Base-by-base conservation (phyloP, 2,888 invertebrate species). In the Galeruca laticollis region DNA sequence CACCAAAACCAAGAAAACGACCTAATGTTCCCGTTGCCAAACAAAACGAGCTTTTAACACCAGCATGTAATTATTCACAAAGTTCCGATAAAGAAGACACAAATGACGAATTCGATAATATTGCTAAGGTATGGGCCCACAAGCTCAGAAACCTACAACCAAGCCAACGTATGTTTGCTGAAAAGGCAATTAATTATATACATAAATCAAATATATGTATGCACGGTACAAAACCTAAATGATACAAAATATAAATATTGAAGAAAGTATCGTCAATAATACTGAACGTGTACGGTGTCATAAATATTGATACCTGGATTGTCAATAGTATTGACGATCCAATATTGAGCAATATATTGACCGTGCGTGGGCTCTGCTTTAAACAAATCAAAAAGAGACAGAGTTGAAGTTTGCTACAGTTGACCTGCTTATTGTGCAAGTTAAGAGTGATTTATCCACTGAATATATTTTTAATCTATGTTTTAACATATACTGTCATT, bases 91-190 rank as follows among this genome's bases (percentile, higher is more conserved):
- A n/a, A n/a, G n/a, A n/a, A n/a, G n/a, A n/a, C n/a, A n/a, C n/a
- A n/a, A n/a, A n/a, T n/a, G n/a, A n/a, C n/a, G n/a, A n/a, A n/a
- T n/a, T n/a, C n/a, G n/a, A n/a, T n/a, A n/a, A n/a, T n/a, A n/a
- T n/a, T n/a, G n/a, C n/a, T n/a, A n/a, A n/a, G 31, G 64, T 60
- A 2, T 70, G 70, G 70, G 65, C 60, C 31, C 26, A 60, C 18
- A 65, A 70, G 51, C 65, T 70, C 37, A 10, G 35, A 61, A 69
- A 60, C 21, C 64, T 65, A 54, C 60, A 69, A 59, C 54, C 60
- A 10, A 51, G 54, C 35, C 69, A 69, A 31, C 69, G 64, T 21
- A 52, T 65, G 13, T 69, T 60, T 56, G 64, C 65, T 20, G 60
- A 69, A 47, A 64, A 65, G 43, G 60, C 40, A 6, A 65, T 69